These are phyloP conservation scores for Tenthredo notha DNA, from an alignment of 2,888 invertebrate genomes.

Conservation along the genomic window DNA sequence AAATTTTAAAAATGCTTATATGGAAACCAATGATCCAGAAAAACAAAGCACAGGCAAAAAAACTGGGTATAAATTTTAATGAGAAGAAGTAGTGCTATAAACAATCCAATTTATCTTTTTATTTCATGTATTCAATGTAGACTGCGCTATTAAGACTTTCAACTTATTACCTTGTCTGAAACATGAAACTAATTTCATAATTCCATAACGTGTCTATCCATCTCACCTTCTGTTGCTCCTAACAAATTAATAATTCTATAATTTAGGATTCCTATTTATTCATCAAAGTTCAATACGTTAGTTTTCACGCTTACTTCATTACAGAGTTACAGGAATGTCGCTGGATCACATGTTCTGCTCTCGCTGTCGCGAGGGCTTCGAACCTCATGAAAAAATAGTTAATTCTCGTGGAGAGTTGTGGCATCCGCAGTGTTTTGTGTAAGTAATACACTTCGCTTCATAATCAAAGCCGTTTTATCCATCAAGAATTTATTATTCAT, in stretches of 20 bases:
- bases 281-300: neutral
- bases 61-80: constrained; percentile 57
- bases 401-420: constrained; percentile 99
- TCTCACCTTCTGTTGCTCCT: neutral
- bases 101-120: neutral
- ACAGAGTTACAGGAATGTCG: constrained; percentile 85
- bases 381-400: constrained; percentile 98
- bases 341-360: constrained; percentile 96
- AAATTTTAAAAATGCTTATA: constrained; percentile 64
- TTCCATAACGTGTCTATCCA: neutral
- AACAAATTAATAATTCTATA: constrained; percentile 25
- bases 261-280: neutral
- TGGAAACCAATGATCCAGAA: constrained; percentile 51
- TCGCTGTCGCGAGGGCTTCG: constrained; percentile 97
- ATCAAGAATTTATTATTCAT: neutral
- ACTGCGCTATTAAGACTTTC: neutral
- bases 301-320: constrained; percentile 64
- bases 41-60: constrained; percentile 45
- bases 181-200: neutral
- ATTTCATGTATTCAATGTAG: constrained; percentile 19
- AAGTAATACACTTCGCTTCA: constrained; percentile 77
- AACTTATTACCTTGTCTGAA: neutral
- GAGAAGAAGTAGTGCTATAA: neutral
- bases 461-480: neutral
- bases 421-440: constrained; percentile 99